Evolutionary conservation across 2,888 invertebrate species (phyloP), one percentile per base, ranked within the genome.

Genomic region (Nomada fabriciana): DNA sequence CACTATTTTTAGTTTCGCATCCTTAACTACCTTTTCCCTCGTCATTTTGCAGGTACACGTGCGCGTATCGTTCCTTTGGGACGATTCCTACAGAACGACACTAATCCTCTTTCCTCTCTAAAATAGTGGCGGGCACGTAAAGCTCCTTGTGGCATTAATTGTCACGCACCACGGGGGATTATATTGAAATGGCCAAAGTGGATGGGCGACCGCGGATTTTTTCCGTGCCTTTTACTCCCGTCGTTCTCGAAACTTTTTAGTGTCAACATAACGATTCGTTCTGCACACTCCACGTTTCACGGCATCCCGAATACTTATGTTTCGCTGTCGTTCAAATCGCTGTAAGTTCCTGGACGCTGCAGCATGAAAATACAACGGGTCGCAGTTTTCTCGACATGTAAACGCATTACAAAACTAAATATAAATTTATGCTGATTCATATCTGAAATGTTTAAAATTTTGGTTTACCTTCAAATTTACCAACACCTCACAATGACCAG

Each of bases 71-170:
- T 47, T 50, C 73, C 60, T 79, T 69, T 60, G 43, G 53, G 23
- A 7, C 36, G 52, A 68, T 59, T 61, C 47, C 50, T 43, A 42
- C 13, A 15, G 43, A 63, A 15, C 36, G 43, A 11, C 0, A 47
- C 13, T 82, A 82, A 83, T 82, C 82, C 82, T 63, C 75, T 83
- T 78, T 82, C 25, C 13, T 47, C 67, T 74, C 53, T 69, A 47
- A 72, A 82, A 69, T 68, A 72, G 69, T 64, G 59, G n/a, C 18
- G 57, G 18, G 57, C 61, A n/a, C 55, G 9, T 47, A 75, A 82
- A 82, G 78, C 82, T 73, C 83, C 53, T 72, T 78, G 78, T 69
- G 78, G 78, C 61, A 83, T 83, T 83, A 83, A 82, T 83, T 82
- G 82, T 78, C 78, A 82, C 78, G 78, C 75, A 69, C 78, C 15